phyloP scores from a whole-genome alignment of 2,888 invertebrate genomes.

The Rhagophthalmus giganteus region DNA sequence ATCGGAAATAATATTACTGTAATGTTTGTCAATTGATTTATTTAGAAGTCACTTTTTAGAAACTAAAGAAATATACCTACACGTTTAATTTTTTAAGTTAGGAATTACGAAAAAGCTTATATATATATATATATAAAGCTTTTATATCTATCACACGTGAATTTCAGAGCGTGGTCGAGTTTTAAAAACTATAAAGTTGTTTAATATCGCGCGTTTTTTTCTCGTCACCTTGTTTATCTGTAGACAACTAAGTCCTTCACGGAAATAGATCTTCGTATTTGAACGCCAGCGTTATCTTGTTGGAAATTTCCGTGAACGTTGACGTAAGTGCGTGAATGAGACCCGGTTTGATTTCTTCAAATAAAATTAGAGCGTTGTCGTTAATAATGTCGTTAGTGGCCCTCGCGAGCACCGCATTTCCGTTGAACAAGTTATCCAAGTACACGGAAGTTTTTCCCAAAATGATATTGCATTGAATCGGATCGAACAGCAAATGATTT shows the following conservation, averaged over 20 bases:
- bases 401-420: conserved; percentile 65
- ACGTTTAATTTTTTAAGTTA: too few relatives aligned
- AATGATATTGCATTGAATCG: conserved; percentile 64
- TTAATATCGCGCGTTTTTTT: too few relatives aligned
- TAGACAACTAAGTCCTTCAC: neutral
- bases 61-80: too few relatives aligned
- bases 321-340: conserved; percentile 65
- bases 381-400: conserved; percentile 70
- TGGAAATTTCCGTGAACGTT: conserved; percentile 70
- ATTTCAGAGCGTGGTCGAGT: too few relatives aligned
- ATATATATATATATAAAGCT: too few relatives aligned
- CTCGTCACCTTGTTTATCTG: too few relatives aligned
- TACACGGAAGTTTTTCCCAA: conserved; percentile 64
- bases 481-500: conserved; percentile 65
- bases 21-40: too few relatives aligned
- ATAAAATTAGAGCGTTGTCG: conserved; percentile 67
- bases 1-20: too few relatives aligned
- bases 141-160: too few relatives aligned
- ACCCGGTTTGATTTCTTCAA: conserved; percentile 68
- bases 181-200: too few relatives aligned
- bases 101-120: too few relatives aligned
- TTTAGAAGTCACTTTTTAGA: too few relatives aligned
- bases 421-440: conserved; percentile 69
- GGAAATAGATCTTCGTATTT: conserved; percentile 73
- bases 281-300: conserved; percentile 70